Base-by-base conservation (phyloP, 2,113 vertebrate genomes). In the Periophthalmodon schlosseri region DNA sequence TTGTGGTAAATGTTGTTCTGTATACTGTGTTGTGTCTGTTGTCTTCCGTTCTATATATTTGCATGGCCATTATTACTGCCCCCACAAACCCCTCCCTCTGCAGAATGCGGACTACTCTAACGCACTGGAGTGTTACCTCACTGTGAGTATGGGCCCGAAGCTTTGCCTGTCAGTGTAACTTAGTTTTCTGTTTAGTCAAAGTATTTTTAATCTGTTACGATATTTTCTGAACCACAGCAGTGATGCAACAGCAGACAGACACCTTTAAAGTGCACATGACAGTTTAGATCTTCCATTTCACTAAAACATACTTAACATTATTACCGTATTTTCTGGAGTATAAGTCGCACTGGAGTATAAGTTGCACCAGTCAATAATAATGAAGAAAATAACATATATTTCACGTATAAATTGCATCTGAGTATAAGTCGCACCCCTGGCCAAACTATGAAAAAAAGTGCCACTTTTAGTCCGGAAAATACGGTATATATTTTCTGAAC, bases 101-200 rank as follows among this genome's bases (percentile, higher is more conserved):
- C 87, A 82, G 69, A 87, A 97, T 96, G 95, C 96, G 94, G 95
- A 95, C 91, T 95, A 93, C 87, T 94, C 93, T 94, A 96, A 96
- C 91, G 95, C 95, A 23, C 93, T 96, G 95, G 96, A 97, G 91
- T 95, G 96, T 93, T 95, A 95, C 89, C 95, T 96, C 93, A 96
- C 96, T 91, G 96, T 97, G 95, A 97, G 96, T 98, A 96, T 72
- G 54, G 28, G 82, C 65, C 82, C 74, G 72, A 74, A 69, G 74
- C 86, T 70, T 80, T 86, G 74, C 87, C 73, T 85, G 14, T 23
- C 78, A 70, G 74, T 75, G 72, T 72, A 70, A 77, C 70, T 79
- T 65, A 72, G 46, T 63, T 70, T 76, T 65, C 74, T 80, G 52
- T 21, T 56, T 11, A 15, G 23, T 60, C 57, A 28, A 14, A 75